Evolutionary conservation across 1,140 invertebrate genomes (phyloP).

Genomic region (Antheraea pernyi): DNA sequence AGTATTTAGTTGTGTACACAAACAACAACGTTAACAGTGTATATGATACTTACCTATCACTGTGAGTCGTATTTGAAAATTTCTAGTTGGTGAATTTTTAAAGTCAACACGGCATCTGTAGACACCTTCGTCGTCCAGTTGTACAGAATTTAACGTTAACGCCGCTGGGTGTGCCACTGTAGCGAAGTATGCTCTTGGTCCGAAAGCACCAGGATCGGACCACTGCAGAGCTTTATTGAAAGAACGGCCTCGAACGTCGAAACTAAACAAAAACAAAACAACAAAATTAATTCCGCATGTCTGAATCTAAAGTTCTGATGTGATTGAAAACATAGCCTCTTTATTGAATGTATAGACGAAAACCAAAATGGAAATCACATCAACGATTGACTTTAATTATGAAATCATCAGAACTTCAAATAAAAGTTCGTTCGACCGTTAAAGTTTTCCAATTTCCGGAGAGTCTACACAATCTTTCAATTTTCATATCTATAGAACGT

Average conservation of each 20-base stretch:
- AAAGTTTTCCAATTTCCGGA: conserved; percentile 77
- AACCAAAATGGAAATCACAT: no score
- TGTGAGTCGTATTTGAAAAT: conserved; percentile 93
- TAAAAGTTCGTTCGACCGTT: conserved; percentile 40
- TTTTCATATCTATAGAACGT: conserved; percentile 24
- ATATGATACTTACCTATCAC: conserved; percentile 89
- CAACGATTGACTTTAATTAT: no score
- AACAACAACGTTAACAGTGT: no score
- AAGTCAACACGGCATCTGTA: conserved; percentile 95
- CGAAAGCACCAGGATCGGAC: conserved; percentile 88
- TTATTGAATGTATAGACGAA: no score
- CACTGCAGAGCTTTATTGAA: conserved; percentile 88
- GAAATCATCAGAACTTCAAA: conserved; percentile 51
- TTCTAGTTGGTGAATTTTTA: conserved; percentile 92
- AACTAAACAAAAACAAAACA: conserved; percentile 76
- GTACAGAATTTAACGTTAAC: conserved; percentile 89
- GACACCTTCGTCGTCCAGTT: conserved; percentile 89
- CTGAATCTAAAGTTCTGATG: no score
- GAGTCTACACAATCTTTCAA: conserved; percentile 62
- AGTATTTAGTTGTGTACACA: no score
- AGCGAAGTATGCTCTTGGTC: conserved; percentile 89
- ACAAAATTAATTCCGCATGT: no score
- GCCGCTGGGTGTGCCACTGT: conserved; percentile 87
- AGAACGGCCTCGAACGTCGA: conserved; percentile 88
- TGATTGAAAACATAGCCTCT: no score